Evolutionary conservation across 2,797 vertebrate species (phyloP), one percentile per base, ranked within the genome.

Genomic region (Paedocypris micromegethes): DNA sequence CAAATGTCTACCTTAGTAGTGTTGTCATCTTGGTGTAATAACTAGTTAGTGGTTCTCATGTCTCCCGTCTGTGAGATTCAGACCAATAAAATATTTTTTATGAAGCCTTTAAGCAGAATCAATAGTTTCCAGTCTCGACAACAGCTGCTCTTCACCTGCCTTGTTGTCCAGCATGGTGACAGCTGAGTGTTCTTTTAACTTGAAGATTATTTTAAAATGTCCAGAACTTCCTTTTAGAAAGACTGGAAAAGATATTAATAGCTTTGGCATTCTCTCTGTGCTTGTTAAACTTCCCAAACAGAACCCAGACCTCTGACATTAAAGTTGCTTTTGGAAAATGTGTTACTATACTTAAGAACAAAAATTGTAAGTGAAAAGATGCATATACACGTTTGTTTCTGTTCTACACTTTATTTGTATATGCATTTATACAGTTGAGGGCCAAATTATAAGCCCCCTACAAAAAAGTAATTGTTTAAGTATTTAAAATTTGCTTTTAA

Each of bases 171-270:
- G 74, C 68, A 43, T 58, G 46, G 43, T 52, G 64, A 69, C 68
- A 72, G 71, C 62, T 38, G 23, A 50, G 45, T 55, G 37, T 6
- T 61, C 67, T 57, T 51, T 74, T 75, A 59, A 50, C 62, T 70
- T 60, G 51, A 51, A 70, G 76, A 72, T 69, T 75, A 64, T 67
- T 76, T 54, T 59, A 50, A 70, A 78, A 77, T 66, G 50, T 64
- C 59, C 72, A 58, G 55, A 23, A 76, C 77, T 78, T 79, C 76
- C 75, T 78, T 58, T 58, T 58, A 45, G 64, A 70, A 58, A 64
- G 75, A 58, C 80, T 79, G 78, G 80, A 74, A 78, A 81, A 79
- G 62, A 45, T 79, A 81, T 79, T 77, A 81, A 77, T 77, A 77
- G 78, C 64, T 56, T 57, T 55, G 58, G 49, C 64, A 49, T 68